Evolutionary conservation across 1,140 invertebrate genomes (phyloP).

Genomic region (Drosophila malerkotliana): DNA sequence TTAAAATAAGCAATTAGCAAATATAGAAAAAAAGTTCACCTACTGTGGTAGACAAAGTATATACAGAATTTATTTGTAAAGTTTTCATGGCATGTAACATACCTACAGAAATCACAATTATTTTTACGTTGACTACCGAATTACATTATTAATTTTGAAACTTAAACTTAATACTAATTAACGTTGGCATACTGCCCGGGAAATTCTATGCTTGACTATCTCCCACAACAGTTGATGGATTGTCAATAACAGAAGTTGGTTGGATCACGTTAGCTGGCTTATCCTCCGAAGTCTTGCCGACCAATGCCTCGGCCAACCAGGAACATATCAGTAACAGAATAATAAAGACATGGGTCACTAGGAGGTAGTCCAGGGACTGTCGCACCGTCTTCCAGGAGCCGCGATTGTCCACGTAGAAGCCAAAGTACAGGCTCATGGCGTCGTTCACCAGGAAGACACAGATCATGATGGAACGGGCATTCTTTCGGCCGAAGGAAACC

Average conservation of each 20-base stretch:
- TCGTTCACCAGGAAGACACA: slow-evolving; percentile 92
- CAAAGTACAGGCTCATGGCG: slow-evolving; percentile 90
- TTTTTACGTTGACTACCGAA: neutral
- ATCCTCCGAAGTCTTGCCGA: slow-evolving; percentile 5
- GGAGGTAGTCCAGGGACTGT: slow-evolving; percentile 84
- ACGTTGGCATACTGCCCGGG: neutral
- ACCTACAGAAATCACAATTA: neutral
- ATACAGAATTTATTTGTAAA: neutral
- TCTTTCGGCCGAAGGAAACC: slow-evolving; percentile 28
- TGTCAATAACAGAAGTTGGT: neutral
- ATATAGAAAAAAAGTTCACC: too few relatives aligned
- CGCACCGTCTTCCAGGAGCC: slow-evolving; percentile 98
- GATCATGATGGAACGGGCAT: slow-evolving; percentile 85
- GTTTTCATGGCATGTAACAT: neutral
- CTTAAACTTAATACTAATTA: neutral
- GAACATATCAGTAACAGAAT: slow-evolving; percentile 14
- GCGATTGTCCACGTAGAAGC: slow-evolving; percentile 91
- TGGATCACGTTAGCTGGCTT: neutral
- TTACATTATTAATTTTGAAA: neutral
- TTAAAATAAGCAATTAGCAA: neutral
- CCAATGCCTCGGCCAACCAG: slow-evolving; percentile 19
- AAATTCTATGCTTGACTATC: slow-evolving; percentile 13
- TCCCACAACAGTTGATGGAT: neutral
- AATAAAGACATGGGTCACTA: slow-evolving; percentile 28
- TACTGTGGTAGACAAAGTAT: neutral